These are phyloP conservation scores for Sinhomidia bicolor DNA, from an alignment of 2,888 invertebrate species.

Conservation along the genomic window DNA sequence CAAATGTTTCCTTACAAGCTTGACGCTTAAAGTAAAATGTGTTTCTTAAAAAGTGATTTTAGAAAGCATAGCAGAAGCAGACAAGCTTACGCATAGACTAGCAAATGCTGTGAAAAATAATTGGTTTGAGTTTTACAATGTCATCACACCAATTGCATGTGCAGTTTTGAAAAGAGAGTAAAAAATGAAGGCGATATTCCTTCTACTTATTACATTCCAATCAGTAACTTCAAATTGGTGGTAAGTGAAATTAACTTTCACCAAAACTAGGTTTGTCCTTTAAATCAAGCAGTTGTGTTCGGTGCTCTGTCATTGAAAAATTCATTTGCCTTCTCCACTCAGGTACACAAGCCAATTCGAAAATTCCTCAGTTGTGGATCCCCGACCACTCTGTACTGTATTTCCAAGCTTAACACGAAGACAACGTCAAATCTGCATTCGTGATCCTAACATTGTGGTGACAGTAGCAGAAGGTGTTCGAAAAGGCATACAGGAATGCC, in stretches of 20 bases:
- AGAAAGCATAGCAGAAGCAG: no score
- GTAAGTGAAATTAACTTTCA: constrained; percentile 59
- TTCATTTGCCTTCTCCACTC: no score
- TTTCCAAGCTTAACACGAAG: constrained; percentile 74
- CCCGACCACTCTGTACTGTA: constrained; percentile 74
- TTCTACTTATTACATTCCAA: constrained; percentile 64
- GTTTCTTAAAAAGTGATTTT: no score
- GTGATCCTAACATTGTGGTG: constrained; percentile 68
- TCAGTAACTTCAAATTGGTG: constrained; percentile 76
- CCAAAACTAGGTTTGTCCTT: no score
- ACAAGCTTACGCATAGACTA: no score
- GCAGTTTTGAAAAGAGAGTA: no score
- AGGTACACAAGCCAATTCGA: constrained; percentile 79
- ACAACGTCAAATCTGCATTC: constrained; percentile 76
- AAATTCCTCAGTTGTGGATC: constrained; percentile 56
- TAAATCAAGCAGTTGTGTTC: not conserved
- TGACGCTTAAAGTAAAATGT: no score
- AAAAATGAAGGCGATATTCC: constrained; percentile 66
- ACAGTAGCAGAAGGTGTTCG: constrained; percentile 73
- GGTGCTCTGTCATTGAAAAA: no score
- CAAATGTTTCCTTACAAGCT: no score
- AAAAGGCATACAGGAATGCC: constrained; percentile 78
- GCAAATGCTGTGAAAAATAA: no score
- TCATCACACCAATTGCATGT: no score
- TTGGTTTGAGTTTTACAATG: no score